phyloP scores from a whole-genome alignment of 2,888 invertebrate species.

The Rotaria sp. region DNA sequence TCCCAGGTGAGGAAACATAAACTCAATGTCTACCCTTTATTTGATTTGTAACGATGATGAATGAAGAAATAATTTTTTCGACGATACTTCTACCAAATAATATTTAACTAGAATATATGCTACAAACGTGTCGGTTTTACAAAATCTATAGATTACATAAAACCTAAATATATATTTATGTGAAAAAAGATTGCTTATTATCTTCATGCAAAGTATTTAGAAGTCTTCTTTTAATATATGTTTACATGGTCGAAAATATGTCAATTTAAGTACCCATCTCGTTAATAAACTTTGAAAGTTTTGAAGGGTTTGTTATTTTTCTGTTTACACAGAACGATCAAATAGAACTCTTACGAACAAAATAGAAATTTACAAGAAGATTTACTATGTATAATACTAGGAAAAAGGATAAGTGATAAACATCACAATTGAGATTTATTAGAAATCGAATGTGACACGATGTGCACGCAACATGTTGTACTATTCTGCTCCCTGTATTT shows the following conservation, averaged over 20 bases:
- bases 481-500: background rate
- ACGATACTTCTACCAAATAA: background rate
- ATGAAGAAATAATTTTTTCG: background rate
- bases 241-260: background rate
- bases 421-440: background rate
- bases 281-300: too few species aligned
- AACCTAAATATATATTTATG: background rate
- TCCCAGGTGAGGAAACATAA: too few species aligned
- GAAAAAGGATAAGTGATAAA: background rate
- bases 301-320: too few species aligned
- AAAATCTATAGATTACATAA: background rate
- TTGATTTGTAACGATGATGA: background rate
- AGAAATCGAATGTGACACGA: background rate
- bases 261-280: background rate
- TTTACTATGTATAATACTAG: background rate
- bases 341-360: background rate
- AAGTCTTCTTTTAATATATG: background rate
- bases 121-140: background rate
- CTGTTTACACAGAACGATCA: background rate
- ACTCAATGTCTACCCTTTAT: background rate
- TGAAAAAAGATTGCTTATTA: background rate
- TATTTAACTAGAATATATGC: background rate
- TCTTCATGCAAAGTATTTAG: background rate
- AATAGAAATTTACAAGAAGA: background rate
- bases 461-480: background rate